Evolutionary conservation across 2,888 invertebrate species (phyloP).

Genomic region (Esperia sulphurella): DNA sequence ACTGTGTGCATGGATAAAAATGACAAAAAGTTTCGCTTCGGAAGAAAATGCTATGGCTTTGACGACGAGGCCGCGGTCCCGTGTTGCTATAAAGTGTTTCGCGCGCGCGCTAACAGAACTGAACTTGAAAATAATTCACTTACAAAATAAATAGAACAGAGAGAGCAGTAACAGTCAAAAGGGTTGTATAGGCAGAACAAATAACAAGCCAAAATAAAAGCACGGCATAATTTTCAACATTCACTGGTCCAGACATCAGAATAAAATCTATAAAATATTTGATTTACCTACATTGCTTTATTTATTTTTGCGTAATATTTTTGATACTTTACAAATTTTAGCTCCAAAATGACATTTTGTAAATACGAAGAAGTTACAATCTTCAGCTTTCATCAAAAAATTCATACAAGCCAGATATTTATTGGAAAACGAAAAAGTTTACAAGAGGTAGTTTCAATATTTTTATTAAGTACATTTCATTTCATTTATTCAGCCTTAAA

Average conservation of each 20-base stretch:
- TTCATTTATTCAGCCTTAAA: no score
- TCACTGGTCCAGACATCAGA: constrained; percentile 50
- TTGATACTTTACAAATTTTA: constrained; percentile 21
- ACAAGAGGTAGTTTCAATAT: no score
- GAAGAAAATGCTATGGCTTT: no score
- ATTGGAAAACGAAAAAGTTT: no score
- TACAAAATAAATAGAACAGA: constrained; percentile 49
- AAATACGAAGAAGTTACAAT: not conserved
- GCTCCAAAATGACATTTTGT: constrained; percentile 8
- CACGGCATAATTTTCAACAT: constrained; percentile 39
- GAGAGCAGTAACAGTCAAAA: constrained; percentile 48
- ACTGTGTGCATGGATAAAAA: no score
- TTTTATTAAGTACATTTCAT: no score
- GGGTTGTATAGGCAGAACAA: constrained; percentile 44
- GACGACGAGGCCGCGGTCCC: no score
- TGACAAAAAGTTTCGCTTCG: no score
- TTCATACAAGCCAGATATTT: not conserved
- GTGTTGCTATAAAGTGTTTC: no score
- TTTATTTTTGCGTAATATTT: constrained; percentile 16
- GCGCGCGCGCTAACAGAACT: no score
- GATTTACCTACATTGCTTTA: constrained; percentile 28
- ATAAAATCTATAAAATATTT: constrained; percentile 13
- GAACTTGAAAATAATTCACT: constrained; percentile 26
- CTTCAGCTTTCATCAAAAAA: not conserved
- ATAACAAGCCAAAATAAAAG: constrained; percentile 50